phyloP scores from a whole-genome alignment of 1,140 invertebrate species.

The Lordiphosa stackelbergi region DNA sequence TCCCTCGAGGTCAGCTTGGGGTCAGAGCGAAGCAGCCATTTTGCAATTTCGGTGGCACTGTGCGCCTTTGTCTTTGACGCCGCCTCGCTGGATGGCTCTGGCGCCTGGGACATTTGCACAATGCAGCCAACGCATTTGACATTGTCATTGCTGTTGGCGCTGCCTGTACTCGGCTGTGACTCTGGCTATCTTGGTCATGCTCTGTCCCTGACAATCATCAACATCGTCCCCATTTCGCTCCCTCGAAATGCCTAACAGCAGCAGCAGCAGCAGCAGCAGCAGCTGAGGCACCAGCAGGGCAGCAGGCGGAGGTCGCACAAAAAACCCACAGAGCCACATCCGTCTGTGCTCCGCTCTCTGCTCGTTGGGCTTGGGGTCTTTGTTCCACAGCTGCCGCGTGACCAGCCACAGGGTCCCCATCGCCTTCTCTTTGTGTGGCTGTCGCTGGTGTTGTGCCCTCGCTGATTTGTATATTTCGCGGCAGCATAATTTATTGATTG shows the following conservation, averaged over 20 bases:
- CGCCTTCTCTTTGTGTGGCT: neutral
- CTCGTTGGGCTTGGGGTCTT: conserved; percentile 41
- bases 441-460: conserved; percentile 22
- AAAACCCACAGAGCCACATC: conserved; percentile 72
- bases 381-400: conserved; percentile 67
- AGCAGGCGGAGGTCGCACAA: conserved; percentile 30
- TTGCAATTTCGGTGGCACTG: conserved; percentile 54
- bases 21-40: conserved; percentile 47
- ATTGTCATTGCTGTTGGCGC: conserved; percentile 40
- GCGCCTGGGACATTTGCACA: conserved; percentile 43
- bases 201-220: conserved; percentile 39
- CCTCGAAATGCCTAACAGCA: conserved; percentile 66
- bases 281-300: conserved; percentile 40
- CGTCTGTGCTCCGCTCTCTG: conserved; percentile 52
- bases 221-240: conserved; percentile 27
- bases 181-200: conserved; percentile 41
- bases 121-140: conserved; percentile 60
- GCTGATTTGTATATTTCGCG: conserved; percentile 73
- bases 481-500: conserved; percentile 75
- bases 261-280: conserved; percentile 37
- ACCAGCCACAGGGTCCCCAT: conserved; percentile 50
- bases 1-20: conserved; percentile 45
- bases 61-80: conserved; percentile 66
- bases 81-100: conserved; percentile 36
- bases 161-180: conserved; percentile 8